Evolutionary conservation across 2,888 invertebrate genomes (phyloP), one percentile per base, ranked within the genome.

Genomic region (Diadegma fenestrale): DNA sequence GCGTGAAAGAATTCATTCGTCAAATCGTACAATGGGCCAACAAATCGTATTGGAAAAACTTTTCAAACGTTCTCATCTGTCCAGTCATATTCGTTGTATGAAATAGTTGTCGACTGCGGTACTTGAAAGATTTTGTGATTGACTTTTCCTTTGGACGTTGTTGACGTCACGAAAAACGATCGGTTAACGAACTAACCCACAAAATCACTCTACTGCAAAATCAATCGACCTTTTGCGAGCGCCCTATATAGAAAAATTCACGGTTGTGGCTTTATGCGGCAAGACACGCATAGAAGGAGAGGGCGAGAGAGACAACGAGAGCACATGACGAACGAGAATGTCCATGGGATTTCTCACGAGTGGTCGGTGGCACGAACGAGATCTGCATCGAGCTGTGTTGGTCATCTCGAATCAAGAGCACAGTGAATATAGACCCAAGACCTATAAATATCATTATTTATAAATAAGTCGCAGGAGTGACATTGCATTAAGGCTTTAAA

Each of bases 341-440:
- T 72, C 79, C 71, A 80, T 48, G 85, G 82, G 64, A 66, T 85
- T 85, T 85, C 82, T 85, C 82, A 85, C 85, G 85, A 66, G 80
- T 85, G 80, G 58, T 43, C 48, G 48, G 48, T 48, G 76, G 41
- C 69, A 71, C 58, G 81, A 76, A 68, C 73, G 79, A 48, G 73
- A 58, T 22, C 41, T 51, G 45, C 43, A 68, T n/a, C 14, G 66
- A 10, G 66, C 68, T 73, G 72, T 12, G 72, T 12, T 75, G 75
- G 69, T 82, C 63, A 75, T 82, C 82, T 58, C 79, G 79, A 82
- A 76, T 80, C 79, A 85, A 80, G 76, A 30, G 43, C 66, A 66
- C 26, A 19, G 22, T 54, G 12, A 30, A 37, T 43, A 19, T 66
- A 33, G 2, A 12, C 26, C 69, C 66, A 61, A 73, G 41, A 58